Conservation (phyloP, 2,113 vertebrate species). For the Sinocyclocheilus grahami region DNA sequence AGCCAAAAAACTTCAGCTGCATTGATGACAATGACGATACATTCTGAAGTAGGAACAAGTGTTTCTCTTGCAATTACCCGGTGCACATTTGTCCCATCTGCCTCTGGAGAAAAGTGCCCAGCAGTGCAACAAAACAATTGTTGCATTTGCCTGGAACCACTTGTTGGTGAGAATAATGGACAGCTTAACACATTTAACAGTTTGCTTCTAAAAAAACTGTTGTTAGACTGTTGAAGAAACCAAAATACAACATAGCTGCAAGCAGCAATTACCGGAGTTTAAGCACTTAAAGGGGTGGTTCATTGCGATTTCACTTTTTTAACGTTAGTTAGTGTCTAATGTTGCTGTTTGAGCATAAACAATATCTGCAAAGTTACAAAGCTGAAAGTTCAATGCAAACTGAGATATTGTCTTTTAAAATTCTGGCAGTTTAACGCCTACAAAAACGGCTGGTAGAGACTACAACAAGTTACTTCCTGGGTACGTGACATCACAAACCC, state of each 20-base stretch:
- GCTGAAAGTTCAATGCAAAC: too few species aligned
- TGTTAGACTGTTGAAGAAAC: neutral
- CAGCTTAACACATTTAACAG: neutral
- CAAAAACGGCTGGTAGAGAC: too few species aligned
- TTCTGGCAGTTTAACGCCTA: too few species aligned
- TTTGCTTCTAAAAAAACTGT: neutral
- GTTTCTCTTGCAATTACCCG: neutral
- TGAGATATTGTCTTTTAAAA: too few species aligned
- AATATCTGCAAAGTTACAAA: too few species aligned
- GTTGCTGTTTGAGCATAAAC: too few species aligned
- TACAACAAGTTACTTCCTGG: too few species aligned
- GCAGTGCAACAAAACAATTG: neutral
- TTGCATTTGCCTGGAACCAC: neutral
- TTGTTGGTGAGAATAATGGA: neutral
- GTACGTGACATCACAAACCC: too few species aligned
- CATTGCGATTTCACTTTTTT: too few species aligned
- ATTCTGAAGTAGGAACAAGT: constrained; percentile 10
- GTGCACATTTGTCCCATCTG: constrained; percentile 5
- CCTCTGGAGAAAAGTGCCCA: neutral
- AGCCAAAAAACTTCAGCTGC: neutral
- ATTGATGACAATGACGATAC: neutral
- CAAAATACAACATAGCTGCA: neutral
- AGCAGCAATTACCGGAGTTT: too few species aligned
- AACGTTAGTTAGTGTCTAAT: too few species aligned
- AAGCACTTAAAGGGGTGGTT: too few species aligned